Conservation (phyloP, 1,140 invertebrate species). For the Drosophila rhopaloa region DNA sequence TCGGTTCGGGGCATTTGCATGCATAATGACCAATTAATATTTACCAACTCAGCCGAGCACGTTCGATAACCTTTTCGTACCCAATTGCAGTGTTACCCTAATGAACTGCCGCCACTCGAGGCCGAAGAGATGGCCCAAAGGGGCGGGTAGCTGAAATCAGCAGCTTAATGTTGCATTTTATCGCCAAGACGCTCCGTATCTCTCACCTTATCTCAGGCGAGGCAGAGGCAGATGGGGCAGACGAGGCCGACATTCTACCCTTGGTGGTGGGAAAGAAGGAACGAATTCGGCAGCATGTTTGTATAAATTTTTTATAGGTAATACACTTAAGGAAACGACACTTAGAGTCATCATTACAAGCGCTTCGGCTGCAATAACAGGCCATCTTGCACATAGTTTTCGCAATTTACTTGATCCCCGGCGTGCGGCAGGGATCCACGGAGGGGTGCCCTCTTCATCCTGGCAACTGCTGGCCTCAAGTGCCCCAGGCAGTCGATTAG, state of each 20-base stretch:
- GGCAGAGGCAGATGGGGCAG: slow-evolving; percentile 46
- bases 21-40: slow-evolving; percentile 41
- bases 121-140: slow-evolving; percentile 10
- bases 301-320: slow-evolving; percentile 85
- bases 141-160: slow-evolving; percentile 57
- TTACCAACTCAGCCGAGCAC: slow-evolving; percentile 12
- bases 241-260: slow-evolving; percentile 37
- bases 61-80: slow-evolving; percentile 37
- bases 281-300: slow-evolving; percentile 77
- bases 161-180: slow-evolving; percentile 84
- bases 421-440: slow-evolving; percentile 23
- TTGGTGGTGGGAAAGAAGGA: slow-evolving; percentile 49
- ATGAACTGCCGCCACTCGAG: slow-evolving; percentile 68
- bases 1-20: slow-evolving; percentile 30
- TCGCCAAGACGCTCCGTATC: slow-evolving; percentile 53
- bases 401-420: slow-evolving; percentile 83
- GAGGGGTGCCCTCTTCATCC: slow-evolving; percentile 2
- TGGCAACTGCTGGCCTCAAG: slow-evolving; percentile 71
- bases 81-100: slow-evolving; percentile 58
- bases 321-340: slow-evolving; percentile 84
- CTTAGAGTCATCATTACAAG: slow-evolving; percentile 85
- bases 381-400: slow-evolving; percentile 85
- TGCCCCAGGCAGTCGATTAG: slow-evolving; percentile 75
- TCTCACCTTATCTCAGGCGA: slow-evolving; percentile 45
- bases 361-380: slow-evolving; percentile 84